Percentiles rank a stretch among this genome's conserved stretches.
phyloP scores from a whole-genome alignment of 2,888 invertebrate species.

The Campaea margaritaria region DNA sequence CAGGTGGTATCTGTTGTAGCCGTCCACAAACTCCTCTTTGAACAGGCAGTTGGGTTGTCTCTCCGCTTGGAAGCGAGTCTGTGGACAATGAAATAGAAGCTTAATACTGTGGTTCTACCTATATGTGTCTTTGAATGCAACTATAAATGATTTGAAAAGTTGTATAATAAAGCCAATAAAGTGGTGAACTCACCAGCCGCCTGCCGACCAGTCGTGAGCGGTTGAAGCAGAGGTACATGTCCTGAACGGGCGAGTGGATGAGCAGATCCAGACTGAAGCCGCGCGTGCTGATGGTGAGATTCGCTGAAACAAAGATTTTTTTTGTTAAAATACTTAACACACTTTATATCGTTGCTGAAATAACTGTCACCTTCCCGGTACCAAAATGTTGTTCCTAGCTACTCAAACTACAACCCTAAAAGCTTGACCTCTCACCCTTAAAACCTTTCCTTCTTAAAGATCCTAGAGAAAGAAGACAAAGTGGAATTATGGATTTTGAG shows the following conservation, averaged over 20 bases:
- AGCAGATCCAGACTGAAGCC: slow-evolving; percentile 86
- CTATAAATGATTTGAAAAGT: no score
- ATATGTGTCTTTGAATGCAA: no score
- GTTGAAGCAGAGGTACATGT: slow-evolving; percentile 91
- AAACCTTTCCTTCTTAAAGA: no score
- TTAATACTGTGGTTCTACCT: background rate
- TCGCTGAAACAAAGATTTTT: slow-evolving; percentile 83
- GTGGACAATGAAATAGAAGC: slow-evolving; percentile 50
- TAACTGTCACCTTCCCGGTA: no score
- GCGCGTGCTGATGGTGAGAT: slow-evolving; percentile 87
- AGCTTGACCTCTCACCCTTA: no score
- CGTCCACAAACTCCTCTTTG: slow-evolving; percentile 87
- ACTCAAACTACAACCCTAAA: no score
- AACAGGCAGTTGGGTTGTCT: slow-evolving; percentile 86
- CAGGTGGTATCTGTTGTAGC: slow-evolving; percentile 87
- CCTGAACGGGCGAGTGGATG: slow-evolving; percentile 89
- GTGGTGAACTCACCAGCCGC: slow-evolving; percentile 80
- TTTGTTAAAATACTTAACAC: slow-evolving; percentile 1
- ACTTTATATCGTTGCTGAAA: no score
- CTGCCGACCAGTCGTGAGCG: slow-evolving; percentile 90
- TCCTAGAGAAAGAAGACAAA: no score
- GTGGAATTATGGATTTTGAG: no score
- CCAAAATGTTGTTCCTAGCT: no score
- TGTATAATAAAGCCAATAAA: slow-evolving; percentile 9
- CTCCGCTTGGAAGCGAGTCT: slow-evolving; percentile 85